Conservation (phyloP, 2,888 invertebrate genomes). For the Meandrusa payeni region DNA sequence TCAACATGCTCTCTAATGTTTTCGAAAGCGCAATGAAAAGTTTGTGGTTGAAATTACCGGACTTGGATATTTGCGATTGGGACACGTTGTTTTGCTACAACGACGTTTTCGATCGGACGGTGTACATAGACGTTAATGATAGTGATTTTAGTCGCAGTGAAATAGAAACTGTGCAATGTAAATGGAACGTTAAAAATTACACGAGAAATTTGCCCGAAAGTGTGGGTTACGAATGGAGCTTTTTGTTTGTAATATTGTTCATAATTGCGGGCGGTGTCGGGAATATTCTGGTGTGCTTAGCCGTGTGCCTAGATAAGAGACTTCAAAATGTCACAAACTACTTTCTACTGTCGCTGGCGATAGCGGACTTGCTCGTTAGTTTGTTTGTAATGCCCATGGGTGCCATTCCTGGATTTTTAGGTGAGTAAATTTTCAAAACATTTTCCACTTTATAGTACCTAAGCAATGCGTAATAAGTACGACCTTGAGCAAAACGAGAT, state of each 20-base stretch:
- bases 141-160: conserved; percentile 38
- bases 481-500: too few relatives aligned
- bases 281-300: conserved; percentile 95
- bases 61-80: conserved; percentile 51
- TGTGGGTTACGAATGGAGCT: conserved; percentile 87
- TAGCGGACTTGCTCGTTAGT: conserved; percentile 96
- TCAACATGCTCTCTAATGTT: conserved; percentile 58
- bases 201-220: conserved; percentile 41
- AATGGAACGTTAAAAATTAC: conserved; percentile 52
- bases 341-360: conserved; percentile 94
- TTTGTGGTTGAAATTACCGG: conserved; percentile 64
- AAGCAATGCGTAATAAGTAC: too few relatives aligned
- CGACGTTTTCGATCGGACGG: conserved; percentile 56
- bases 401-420: conserved; percentile 95
- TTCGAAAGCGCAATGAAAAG: conserved; percentile 67
- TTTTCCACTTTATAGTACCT: not conserved
- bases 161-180: conserved; percentile 60
- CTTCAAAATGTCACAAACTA: conserved; percentile 98
- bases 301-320: conserved; percentile 93
- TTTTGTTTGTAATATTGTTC: conserved; percentile 90
- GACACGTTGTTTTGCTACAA: conserved; percentile 56
- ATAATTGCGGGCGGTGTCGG: conserved; percentile 94
- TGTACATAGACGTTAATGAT: conserved; percentile 50
- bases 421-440: conserved; percentile 78
- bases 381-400: conserved; percentile 97